A percentile compares a stretch with the other conserved stretches of the same genome.
Evolutionary conservation across 2,888 invertebrate genomes (phyloP).

Genomic region (Agelastica alni): DNA sequence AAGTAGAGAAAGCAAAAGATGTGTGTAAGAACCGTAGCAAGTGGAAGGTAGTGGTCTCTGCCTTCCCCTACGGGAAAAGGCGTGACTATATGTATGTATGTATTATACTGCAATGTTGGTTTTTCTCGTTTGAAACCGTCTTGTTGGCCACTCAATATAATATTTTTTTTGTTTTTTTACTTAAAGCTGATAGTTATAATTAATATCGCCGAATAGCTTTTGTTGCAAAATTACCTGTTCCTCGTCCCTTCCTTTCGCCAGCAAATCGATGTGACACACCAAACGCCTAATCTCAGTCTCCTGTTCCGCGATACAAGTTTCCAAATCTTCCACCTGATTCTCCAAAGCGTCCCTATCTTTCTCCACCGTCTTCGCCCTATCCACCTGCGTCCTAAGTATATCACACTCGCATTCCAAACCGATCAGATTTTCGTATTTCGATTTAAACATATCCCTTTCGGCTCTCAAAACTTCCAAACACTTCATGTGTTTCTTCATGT

Average conservation of each 20-base stretch:
- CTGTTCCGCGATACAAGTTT: conserved; percentile 62
- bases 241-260: conserved; percentile 51
- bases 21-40: too few relatives aligned
- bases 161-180: too few relatives aligned
- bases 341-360: conserved; percentile 59
- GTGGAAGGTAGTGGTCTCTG: too few relatives aligned
- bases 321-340: conserved; percentile 61
- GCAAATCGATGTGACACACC: conserved; percentile 59
- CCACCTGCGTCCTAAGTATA: conserved; percentile 45
- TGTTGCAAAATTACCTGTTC: conserved; percentile 47
- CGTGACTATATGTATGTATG: too few relatives aligned
- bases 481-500: conserved; percentile 40
- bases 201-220: neutral
- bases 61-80: too few relatives aligned
- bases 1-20: too few relatives aligned
- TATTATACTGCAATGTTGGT: too few relatives aligned
- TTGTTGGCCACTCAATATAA: too few relatives aligned
- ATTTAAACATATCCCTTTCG: conserved; percentile 53
- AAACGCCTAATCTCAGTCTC: conserved; percentile 64
- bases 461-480: conserved; percentile 47
- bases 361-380: conserved; percentile 50
- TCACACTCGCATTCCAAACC: conserved; percentile 48
- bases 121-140: too few relatives aligned
- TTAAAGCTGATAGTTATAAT: too few relatives aligned
- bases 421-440: conserved; percentile 48